Evolutionary conservation across 1,140 invertebrate genomes (phyloP).

Genomic region (Charaxes varanes): DNA sequence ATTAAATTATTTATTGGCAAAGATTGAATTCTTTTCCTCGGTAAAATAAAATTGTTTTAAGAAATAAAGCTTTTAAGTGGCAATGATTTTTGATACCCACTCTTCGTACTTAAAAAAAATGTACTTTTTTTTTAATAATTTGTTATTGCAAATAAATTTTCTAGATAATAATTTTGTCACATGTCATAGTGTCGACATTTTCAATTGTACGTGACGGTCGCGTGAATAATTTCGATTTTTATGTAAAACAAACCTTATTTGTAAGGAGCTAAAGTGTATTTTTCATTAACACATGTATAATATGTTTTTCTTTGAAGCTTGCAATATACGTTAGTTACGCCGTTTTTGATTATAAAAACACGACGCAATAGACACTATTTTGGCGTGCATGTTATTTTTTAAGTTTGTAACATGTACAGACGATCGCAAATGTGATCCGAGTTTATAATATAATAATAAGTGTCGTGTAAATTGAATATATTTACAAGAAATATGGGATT

Average conservation of each 20-base stretch:
- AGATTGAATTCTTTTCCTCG: too few relatives aligned
- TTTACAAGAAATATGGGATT: too few relatives aligned
- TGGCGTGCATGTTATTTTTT: conserved; percentile 11
- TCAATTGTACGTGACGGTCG: not conserved
- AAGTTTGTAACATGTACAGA: conserved; percentile 14
- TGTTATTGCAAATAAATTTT: too few relatives aligned
- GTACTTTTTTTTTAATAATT: too few relatives aligned
- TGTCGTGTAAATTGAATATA: too few relatives aligned
- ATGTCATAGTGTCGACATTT: not conserved
- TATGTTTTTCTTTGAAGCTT: conserved; percentile 8
- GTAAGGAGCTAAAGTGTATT: conserved; percentile 8
- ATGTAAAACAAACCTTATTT: conserved; percentile 7
- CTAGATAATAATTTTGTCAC: too few relatives aligned
- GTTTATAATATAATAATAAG: not conserved
- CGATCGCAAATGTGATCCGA: conserved; percentile 1
- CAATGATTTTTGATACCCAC: too few relatives aligned
- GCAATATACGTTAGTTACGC: conserved; percentile 8
- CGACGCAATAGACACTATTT: conserved; percentile 10
- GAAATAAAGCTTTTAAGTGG: too few relatives aligned
- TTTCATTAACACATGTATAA: conserved; percentile 8
- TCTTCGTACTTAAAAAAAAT: too few relatives aligned
- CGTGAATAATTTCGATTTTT: conserved; percentile 3
- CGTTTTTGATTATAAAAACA: not conserved
- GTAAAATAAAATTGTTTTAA: too few relatives aligned
- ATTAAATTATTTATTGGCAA: too few relatives aligned